Percentiles rank a stretch among this genome's conserved stretches.
Conservation (phyloP, 2,113 vertebrate species). For the Elaphurus davidianus region DNA sequence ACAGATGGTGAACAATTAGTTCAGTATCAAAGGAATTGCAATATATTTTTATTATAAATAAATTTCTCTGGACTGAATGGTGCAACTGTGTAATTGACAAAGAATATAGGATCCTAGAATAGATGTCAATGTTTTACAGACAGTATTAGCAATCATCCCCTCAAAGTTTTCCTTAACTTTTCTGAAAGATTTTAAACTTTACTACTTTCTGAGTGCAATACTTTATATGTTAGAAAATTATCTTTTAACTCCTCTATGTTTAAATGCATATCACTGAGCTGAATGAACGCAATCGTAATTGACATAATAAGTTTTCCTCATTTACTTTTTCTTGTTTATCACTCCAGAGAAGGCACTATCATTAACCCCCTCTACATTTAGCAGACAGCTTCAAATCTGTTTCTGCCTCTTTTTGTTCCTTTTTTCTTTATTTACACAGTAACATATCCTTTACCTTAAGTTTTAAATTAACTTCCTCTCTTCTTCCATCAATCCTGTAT, state of each 20-base stretch:
- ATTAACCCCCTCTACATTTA: slow-evolving; percentile 17
- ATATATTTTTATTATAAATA: not conserved
- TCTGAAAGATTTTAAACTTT: not conserved
- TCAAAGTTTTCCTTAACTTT: not conserved
- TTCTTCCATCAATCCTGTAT: not conserved
- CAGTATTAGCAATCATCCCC: not conserved
- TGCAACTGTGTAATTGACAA: not conserved
- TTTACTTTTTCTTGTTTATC: slow-evolving; percentile 48
- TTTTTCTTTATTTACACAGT: not conserved
- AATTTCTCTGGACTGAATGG: not conserved
- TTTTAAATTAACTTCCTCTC: not conserved
- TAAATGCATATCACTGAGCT: slow-evolving; percentile 4
- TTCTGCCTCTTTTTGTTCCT: not conserved
- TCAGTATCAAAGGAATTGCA: not conserved
- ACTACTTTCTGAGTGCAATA: not conserved
- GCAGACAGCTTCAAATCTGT: not conserved
- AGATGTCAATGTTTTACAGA: not conserved
- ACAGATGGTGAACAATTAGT: not conserved
- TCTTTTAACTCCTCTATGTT: slow-evolving; percentile 30
- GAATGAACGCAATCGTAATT: not conserved
- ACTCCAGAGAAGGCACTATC: slow-evolving; percentile 11
- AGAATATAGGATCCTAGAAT: not conserved
- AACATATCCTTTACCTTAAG: not conserved
- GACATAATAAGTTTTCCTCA: not conserved
- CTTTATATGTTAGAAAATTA: slow-evolving; percentile 27